These are phyloP conservation scores for Bos indicus DNA, from an alignment of 2,113 vertebrate genomes.

Conservation along the genomic window DNA sequence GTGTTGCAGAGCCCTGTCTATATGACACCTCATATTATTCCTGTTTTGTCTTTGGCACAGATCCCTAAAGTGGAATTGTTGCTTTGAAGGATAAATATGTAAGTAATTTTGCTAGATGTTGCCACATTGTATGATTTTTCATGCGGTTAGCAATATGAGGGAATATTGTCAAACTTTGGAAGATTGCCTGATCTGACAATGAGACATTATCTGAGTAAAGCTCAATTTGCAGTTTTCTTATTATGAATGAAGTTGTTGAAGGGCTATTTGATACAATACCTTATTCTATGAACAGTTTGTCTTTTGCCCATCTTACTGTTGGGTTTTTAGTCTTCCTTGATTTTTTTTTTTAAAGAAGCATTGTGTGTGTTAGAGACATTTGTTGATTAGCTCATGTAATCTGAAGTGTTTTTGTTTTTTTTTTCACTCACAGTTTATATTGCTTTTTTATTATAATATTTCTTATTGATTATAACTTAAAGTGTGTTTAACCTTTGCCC, in stretches of 20 bases:
- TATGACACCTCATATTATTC: background rate
- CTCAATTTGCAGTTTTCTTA: background rate
- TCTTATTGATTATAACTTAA: background rate
- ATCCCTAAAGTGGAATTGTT: background rate
- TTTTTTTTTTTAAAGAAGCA: background rate
- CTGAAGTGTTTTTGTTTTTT: background rate
- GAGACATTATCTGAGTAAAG: background rate
- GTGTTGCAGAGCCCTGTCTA: background rate
- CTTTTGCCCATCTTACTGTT: background rate
- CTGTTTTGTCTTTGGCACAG: background rate
- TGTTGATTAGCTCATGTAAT: background rate
- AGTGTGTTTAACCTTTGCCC: background rate
- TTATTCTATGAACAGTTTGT: background rate
- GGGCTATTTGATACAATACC: background rate
- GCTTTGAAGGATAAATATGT: background rate
- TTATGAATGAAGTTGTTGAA: background rate
- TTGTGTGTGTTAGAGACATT: background rate
- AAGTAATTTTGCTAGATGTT: background rate
- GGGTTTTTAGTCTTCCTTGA: background rate
- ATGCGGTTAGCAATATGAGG: background rate
- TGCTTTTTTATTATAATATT: background rate
- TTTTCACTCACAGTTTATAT: background rate
- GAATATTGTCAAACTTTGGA: background rate
- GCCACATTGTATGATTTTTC: background rate
- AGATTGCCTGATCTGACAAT: background rate